Base-by-base conservation (phyloP, 1,140 invertebrate genomes). In the Calliphora vicina region DNA sequence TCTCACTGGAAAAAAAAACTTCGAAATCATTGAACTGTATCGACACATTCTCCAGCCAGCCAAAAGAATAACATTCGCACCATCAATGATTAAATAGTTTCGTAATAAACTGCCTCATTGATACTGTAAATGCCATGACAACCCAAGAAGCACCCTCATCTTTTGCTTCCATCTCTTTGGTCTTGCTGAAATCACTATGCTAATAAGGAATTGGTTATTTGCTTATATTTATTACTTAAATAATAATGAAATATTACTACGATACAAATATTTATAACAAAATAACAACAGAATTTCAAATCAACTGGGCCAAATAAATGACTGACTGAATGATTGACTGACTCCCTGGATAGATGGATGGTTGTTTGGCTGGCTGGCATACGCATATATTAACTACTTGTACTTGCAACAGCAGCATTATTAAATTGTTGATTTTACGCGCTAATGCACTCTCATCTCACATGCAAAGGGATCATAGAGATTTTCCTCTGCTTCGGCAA, bases 351-450 rank as follows among this genome's bases (percentile, higher is more conserved):
- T 17, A 61, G 13, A 17, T 15, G 17, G 50, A 3, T 57, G 8
- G 1, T 10, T 67, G 20, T 10, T 10, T 57, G 3, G 15, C 17
- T 67, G 45, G n/a, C 61, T 67, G 61, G 61, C 61, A 67, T 12
- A 67, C 9, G n/a, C 42, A 9, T 20, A 78, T 78, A 35, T 35
- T 35, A 35, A 35, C 35, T 35, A 35, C 35, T 35, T 35, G 35
- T 35, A 35, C 35, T 35, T 35, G 35, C 35, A 35, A 35, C 35
- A 35, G 74, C 25, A 78, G 42, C 35, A 78, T 78, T 43, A 78
- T 78, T 78, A 78, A 78, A 78, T 78, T 78, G 35, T 43, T 78
- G 74, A 78, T 78, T 78, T 78, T 78, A 78, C 74, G 23, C 74
- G 74, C 74, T 78, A 78, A 78, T 78, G 74, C 74, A 78, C 74